Evolutionary conservation across 2,113 vertebrate species (phyloP).

Genomic region (Ceratotherium simum): DNA sequence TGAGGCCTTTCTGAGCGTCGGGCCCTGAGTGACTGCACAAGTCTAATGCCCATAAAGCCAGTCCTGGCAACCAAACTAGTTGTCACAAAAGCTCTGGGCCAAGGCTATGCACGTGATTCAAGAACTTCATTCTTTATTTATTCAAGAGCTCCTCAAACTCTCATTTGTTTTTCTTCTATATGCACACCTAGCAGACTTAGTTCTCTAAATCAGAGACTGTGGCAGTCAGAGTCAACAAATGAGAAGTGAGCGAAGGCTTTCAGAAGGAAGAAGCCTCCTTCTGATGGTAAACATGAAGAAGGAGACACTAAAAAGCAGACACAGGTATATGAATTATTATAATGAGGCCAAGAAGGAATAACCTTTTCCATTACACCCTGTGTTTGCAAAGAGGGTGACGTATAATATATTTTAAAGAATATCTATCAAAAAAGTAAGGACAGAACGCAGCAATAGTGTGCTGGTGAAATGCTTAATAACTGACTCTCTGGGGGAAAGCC

Average conservation of each 20-base stretch:
- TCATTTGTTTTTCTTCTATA: neutral
- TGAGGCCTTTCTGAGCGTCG: neutral
- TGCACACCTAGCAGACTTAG: neutral
- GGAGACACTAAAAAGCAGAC: neutral
- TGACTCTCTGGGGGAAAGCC: neutral
- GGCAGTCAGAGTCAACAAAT: neutral
- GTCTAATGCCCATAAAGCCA: neutral
- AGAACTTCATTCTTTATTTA: neutral
- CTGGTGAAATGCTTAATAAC: neutral
- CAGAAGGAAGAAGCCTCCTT: neutral
- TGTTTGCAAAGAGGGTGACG: neutral
- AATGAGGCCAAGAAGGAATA: neutral
- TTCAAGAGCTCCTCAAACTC: neutral
- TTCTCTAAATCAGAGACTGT: neutral
- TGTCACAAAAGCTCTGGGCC: neutral
- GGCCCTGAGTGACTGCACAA: neutral
- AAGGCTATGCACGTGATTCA: neutral
- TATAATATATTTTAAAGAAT: neutral
- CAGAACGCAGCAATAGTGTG: neutral
- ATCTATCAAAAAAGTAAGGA: neutral
- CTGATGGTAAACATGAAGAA: neutral
- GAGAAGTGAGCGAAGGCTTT: conserved; percentile 12
- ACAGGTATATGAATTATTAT: neutral
- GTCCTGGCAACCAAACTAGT: neutral
- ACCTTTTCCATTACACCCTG: neutral